Conservation (phyloP, 2,797 vertebrate genomes). For the Sebastes kiyomatsui region DNA sequence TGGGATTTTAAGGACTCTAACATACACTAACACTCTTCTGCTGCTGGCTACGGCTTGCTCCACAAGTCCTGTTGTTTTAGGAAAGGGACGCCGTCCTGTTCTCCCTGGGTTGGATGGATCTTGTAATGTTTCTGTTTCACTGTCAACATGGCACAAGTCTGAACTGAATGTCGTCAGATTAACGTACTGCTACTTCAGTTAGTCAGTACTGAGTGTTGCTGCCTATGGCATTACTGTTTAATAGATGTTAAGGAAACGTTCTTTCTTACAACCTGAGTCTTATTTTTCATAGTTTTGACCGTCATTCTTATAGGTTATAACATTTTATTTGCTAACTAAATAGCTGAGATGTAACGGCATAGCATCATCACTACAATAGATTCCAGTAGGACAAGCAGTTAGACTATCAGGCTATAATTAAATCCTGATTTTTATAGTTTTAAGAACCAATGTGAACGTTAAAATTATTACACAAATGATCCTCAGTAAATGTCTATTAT, state of each 20-base stretch:
- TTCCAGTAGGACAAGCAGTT: background rate
- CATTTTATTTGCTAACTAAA: too few relatives aligned
- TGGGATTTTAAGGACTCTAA: slow-evolving; percentile 32
- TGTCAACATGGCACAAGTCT: background rate
- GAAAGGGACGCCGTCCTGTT: background rate
- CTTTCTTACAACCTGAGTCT: background rate
- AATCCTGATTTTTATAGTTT: background rate
- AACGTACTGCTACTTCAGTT: background rate
- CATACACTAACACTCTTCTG: background rate
- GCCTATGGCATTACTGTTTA: background rate
- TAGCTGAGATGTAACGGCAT: background rate
- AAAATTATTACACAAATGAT: background rate
- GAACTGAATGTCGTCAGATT: background rate
- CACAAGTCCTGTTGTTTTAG: background rate
- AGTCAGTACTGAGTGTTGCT: background rate
- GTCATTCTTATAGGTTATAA: too few relatives aligned
- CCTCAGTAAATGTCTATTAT: background rate
- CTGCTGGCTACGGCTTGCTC: background rate
- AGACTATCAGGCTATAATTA: background rate
- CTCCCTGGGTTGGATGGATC: background rate
- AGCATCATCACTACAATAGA: background rate
- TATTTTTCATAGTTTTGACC: background rate
- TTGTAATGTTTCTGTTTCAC: background rate
- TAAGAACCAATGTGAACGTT: background rate
- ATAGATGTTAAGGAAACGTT: background rate